Evolutionary conservation across 2,888 invertebrate species (phyloP), one percentile per base, ranked within the genome.

Genomic region (Lycophotia porphyrea): DNA sequence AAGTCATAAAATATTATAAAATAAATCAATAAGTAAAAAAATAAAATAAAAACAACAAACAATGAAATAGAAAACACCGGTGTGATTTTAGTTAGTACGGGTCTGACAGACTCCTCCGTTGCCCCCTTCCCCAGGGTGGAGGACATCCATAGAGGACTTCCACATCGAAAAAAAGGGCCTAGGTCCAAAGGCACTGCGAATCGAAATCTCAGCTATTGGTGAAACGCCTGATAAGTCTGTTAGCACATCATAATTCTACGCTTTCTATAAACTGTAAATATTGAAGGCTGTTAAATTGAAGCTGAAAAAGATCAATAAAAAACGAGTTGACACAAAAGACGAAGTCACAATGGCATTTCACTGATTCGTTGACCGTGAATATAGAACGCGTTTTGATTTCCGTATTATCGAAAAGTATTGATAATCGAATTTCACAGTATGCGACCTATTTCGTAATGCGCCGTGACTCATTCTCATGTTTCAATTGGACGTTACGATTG

Each of bases 361-460:
- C 60, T 61, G 72, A 76, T 49, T 80, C 42, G 39, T 39, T 85
- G 86, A 73, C 82, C 82, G 86, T 83, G 82, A 82, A 85, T 77
- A 83, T 85, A 74, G 68, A 60, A 34, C 71, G 71, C 71, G 71
- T 83, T 85, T 77, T 69, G 69, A 82, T 83, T 77, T 69, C 76
- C 64, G 44, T 52, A 71, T 15, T 66, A 79, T 78, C 49, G 71
- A 74, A 74, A 74, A 39, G 74, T 77, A 85, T 86, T 71, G 79
- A 86, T 74, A 84, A 86, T 84, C 66, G 55, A 71, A 86, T 84
- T 84, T 83, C 86, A 83, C 86, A 82, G 67, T 70, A 27, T 18
- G 60, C 67, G 58, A 70, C 68, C 86, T 71, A 60, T 68, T 47
- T 74, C n/a, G 52, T 63, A 63, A 76, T 49, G 39, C n/a, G 39